Evolutionary conservation across 2,888 invertebrate genomes (phyloP).

Genomic region (Coenonympha arcania): DNA sequence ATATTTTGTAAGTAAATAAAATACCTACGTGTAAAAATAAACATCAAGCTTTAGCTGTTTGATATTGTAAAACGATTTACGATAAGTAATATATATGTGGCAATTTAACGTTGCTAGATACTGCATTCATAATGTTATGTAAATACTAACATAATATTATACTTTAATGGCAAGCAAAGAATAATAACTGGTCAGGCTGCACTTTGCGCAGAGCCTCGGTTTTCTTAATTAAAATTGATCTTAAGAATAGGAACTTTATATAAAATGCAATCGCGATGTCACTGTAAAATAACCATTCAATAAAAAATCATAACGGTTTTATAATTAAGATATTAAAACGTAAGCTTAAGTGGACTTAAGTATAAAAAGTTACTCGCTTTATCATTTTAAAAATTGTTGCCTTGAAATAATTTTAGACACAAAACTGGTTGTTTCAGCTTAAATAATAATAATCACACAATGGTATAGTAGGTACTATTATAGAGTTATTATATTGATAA

Average conservation of each 20-base stretch:
- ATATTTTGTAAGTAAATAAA: too few relatives aligned
- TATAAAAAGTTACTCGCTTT: slow-evolving; percentile 49
- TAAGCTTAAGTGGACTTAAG: slow-evolving; percentile 23
- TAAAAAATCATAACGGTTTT: not conserved
- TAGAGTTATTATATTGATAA: slow-evolving; percentile 60
- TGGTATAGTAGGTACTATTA: slow-evolving; percentile 49
- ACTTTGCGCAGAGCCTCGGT: not conserved
- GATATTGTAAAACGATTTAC: too few relatives aligned
- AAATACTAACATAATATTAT: not conserved
- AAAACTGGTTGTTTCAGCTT: slow-evolving; percentile 64
- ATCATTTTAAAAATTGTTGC: slow-evolving; percentile 48
- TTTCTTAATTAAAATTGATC: not conserved
- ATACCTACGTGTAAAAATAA: too few relatives aligned
- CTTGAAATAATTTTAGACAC: slow-evolving; percentile 61
- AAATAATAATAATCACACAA: slow-evolving; percentile 61
- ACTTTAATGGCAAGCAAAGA: not conserved
- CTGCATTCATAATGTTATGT: not conserved
- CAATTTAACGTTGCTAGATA: too few relatives aligned
- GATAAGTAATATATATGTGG: too few relatives aligned
- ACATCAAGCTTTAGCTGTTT: too few relatives aligned
- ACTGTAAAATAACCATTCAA: slow-evolving; percentile 4
- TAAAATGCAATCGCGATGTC: not conserved
- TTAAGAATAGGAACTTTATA: not conserved
- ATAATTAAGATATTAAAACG: slow-evolving; percentile 33
- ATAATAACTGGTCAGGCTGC: not conserved